A percentile compares a stretch with the other conserved stretches of the same genome.
Evolutionary conservation across 2,113 vertebrate genomes (phyloP).

Genomic region (Aviceda subcristata): DNA sequence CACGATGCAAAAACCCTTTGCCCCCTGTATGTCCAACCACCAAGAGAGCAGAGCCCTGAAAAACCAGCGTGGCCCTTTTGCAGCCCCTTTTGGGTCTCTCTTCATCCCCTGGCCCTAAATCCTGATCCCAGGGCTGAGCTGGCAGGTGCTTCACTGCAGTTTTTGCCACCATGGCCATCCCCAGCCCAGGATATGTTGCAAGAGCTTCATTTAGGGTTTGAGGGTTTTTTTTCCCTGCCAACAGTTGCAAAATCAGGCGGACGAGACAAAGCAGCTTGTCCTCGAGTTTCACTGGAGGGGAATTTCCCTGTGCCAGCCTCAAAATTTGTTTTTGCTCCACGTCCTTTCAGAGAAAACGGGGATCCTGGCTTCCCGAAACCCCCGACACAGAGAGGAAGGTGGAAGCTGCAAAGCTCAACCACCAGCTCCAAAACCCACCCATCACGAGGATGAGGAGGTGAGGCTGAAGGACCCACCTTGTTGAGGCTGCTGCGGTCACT

Average conservation of each 20-base stretch:
- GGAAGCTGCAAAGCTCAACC: background rate
- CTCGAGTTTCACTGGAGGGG: background rate
- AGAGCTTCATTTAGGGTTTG: background rate
- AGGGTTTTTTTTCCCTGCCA: background rate
- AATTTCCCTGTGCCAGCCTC: background rate
- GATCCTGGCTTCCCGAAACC: background rate
- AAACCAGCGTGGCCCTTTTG: accelerated
- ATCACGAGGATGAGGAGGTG: accelerated
- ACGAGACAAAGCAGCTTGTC: background rate
- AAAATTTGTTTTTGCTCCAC: background rate
- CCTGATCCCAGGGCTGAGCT: background rate
- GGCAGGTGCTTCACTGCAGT: accelerated
- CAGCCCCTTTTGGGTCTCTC: background rate
- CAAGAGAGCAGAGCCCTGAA: background rate
- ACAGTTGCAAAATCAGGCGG: background rate
- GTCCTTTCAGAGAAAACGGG: background rate
- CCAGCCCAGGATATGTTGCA: background rate
- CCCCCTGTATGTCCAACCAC: background rate
- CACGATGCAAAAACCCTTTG: background rate
- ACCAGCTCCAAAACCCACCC: background rate
- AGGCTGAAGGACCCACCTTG: slow-evolving; percentile 77
- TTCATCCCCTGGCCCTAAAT: background rate
- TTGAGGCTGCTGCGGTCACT: slow-evolving; percentile 87
- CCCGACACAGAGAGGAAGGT: accelerated
- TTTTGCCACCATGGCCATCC: background rate